A percentile compares a stretch with the other conserved stretches of the same genome.
These are phyloP conservation scores for Pachliopta kotzebuea DNA, from an alignment of 2,888 invertebrate species.

Conservation along the genomic window DNA sequence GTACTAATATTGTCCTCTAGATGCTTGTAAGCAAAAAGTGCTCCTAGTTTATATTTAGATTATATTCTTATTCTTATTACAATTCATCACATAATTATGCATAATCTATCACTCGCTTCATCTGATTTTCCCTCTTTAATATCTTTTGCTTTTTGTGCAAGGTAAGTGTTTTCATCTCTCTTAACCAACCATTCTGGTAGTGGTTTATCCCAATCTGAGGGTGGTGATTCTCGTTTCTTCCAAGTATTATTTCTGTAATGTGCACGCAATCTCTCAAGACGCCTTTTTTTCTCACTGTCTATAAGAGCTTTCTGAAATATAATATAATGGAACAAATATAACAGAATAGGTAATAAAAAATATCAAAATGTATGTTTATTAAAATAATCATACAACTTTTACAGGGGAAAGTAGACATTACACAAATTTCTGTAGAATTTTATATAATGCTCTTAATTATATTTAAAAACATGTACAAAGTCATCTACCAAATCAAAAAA, in stretches of 20 bases:
- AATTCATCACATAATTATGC: slow-evolving; percentile 58
- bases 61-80: not conserved
- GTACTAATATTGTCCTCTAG: not conserved
- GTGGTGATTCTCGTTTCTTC: slow-evolving; percentile 87
- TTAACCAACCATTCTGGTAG: slow-evolving; percentile 88
- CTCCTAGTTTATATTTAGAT: not conserved
- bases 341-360: no score
- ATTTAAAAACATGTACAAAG: no score
- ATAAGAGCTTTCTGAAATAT: slow-evolving; percentile 82
- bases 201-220: slow-evolving; percentile 90
- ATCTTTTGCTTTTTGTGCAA: slow-evolving; percentile 83
- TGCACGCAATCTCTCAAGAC: slow-evolving; percentile 81
- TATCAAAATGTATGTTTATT: no score
- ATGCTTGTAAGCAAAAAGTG: not conserved
- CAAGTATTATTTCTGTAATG: slow-evolving; percentile 90
- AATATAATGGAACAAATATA: not conserved
- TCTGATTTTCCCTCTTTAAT: slow-evolving; percentile 63
- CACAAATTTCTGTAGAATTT: no score
- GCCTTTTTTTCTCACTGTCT: slow-evolving; percentile 85
- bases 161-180: slow-evolving; percentile 83
- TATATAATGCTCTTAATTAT: no score
- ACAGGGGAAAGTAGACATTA: no score
- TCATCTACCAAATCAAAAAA: no score
- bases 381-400: no score
- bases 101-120: slow-evolving; percentile 45